phyloP scores from a whole-genome alignment of 2,797 vertebrate genomes.

The Anguilla pacifica region DNA sequence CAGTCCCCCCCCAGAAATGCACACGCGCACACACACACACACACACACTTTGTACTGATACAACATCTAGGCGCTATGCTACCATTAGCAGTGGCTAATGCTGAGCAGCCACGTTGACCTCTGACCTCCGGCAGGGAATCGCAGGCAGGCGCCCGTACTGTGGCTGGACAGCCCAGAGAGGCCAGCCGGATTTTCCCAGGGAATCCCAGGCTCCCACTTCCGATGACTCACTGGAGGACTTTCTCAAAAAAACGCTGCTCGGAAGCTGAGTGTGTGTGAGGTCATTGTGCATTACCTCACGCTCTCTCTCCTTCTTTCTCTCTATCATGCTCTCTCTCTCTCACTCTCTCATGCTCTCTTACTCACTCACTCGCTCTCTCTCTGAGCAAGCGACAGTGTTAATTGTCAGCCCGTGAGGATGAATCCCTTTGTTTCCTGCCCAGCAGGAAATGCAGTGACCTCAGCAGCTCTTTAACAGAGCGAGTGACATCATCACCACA shows the following conservation, averaged over 20 bases:
- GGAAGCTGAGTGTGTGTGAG: constrained; percentile 39
- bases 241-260: background rate
- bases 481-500: background rate
- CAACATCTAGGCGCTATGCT: background rate
- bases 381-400: background rate
- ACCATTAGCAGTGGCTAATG: constrained; percentile 68
- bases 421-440: constrained; percentile 60
- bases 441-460: background rate
- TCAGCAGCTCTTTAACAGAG: background rate
- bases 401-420: constrained; percentile 58
- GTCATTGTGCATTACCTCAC: background rate
- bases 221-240: background rate
- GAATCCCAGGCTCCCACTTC: constrained; percentile 58
- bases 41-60: no score
- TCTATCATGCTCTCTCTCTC: background rate
- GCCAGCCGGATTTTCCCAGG: constrained; percentile 61
- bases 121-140: constrained; percentile 63
- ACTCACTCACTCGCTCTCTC: background rate
- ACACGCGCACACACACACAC: no score
- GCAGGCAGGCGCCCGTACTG: constrained; percentile 44
- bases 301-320: background rate
- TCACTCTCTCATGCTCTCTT: no score
- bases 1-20: no score
- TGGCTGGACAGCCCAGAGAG: constrained; percentile 46
- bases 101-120: constrained; percentile 74